A percentile compares a stretch with the other conserved stretches of the same genome.
Evolutionary conservation across 1,140 invertebrate genomes (phyloP).

Genomic region (Myzus persicae): DNA sequence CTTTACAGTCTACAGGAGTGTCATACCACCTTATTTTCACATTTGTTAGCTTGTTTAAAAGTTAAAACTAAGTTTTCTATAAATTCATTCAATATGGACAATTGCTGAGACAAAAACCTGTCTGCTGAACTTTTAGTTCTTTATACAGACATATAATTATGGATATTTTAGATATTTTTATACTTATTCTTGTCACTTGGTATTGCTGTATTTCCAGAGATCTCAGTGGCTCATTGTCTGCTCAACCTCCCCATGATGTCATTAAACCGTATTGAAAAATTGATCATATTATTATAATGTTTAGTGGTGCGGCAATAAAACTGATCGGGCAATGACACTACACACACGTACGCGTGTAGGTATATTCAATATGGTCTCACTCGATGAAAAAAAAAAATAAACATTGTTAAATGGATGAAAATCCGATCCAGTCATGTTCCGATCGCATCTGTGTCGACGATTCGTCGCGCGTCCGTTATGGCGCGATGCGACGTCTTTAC

Average conservation of each 20-base stretch:
- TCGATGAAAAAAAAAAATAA: neutral
- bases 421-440: neutral
- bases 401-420: neutral
- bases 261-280: neutral
- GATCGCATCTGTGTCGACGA: neutral
- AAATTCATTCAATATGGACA: too few relatives aligned
- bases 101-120: too few relatives aligned
- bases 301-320: neutral
- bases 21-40: too few relatives aligned
- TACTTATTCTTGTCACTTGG: neutral
- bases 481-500: neutral
- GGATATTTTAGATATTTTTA: neutral
- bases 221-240: neutral
- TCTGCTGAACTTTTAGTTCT: too few relatives aligned
- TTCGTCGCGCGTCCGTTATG: constrained; percentile 8
- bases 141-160: too few relatives aligned
- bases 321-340: neutral
- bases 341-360: neutral
- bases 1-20: too few relatives aligned
- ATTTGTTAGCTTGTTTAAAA: too few relatives aligned
- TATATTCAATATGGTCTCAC: neutral
- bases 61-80: too few relatives aligned
- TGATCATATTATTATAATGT: neutral
- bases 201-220: neutral
- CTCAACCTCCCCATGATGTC: neutral